Percentiles rank a stretch among this genome's conserved stretches.
phyloP scores from a whole-genome alignment of 1,140 invertebrate genomes.

The Saccostrea cuccullata region DNA sequence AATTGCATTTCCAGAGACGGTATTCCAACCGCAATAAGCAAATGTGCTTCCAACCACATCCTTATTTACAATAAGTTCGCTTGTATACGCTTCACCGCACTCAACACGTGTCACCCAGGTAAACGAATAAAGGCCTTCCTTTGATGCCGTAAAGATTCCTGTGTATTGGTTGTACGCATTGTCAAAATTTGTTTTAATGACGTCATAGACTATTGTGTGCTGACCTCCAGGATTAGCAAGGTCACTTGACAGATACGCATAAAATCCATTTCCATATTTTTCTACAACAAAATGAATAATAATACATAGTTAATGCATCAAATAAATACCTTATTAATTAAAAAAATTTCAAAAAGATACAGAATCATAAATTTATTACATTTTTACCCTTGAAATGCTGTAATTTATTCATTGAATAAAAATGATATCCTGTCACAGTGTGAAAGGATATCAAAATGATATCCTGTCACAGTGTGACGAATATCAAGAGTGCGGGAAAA shows the following conservation, averaged over 20 bases:
- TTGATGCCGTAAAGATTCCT: constrained; percentile 40
- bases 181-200: constrained; percentile 39
- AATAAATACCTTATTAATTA: no score
- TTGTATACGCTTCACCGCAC: neutral
- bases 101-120: constrained; percentile 36
- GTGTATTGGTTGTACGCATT: constrained; percentile 43
- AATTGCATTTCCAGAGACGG: neutral
- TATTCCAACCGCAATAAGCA: neutral
- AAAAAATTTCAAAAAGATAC: no score
- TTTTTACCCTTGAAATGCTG: no score
- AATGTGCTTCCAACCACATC: neutral
- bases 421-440: no score
- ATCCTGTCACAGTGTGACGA: no score
- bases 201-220: constrained; percentile 41
- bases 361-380: no score
- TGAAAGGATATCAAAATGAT: no score
- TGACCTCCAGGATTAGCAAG: neutral
- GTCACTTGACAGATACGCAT: constrained; percentile 15
- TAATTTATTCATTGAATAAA: no score
- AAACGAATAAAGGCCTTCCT: constrained; percentile 46
- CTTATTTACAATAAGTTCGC: constrained; percentile 3
- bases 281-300: no score
- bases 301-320: no score
- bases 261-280: neutral
- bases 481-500: no score